phyloP scores from a whole-genome alignment of 2,113 vertebrate genomes.

The Edolisoma coerulescens region DNA sequence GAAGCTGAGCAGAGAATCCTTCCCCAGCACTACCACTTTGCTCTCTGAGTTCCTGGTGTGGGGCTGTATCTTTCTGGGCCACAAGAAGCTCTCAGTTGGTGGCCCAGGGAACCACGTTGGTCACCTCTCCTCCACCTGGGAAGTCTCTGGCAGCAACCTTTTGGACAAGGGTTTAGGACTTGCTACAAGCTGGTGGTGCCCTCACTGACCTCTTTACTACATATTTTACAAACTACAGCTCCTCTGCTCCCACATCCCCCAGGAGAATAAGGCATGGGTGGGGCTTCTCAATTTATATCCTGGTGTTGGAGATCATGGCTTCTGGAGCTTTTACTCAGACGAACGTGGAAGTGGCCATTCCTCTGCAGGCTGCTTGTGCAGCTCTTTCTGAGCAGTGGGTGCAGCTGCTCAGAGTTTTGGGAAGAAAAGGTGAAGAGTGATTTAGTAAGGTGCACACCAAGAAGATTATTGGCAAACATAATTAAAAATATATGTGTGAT shows the following conservation, averaged over 20 bases:
- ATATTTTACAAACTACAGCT: background rate
- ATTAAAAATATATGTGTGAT: conserved; percentile 62
- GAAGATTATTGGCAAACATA: conserved; percentile 38
- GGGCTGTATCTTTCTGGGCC: background rate
- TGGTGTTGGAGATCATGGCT: background rate
- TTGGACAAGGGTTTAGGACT: background rate
- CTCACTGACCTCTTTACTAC: fast-evolving
- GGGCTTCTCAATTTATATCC: background rate
- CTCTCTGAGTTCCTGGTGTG: background rate
- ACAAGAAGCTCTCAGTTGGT: background rate
- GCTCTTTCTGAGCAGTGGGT: background rate
- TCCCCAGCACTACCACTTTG: background rate
- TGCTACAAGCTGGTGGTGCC: background rate
- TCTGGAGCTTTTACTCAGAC: background rate
- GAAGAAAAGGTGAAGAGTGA: background rate
- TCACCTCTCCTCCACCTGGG: background rate
- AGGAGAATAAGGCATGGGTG: background rate
- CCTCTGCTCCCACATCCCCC: background rate
- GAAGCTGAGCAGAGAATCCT: background rate
- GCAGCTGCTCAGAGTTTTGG: background rate
- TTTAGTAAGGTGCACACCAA: background rate
- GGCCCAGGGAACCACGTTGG: background rate
- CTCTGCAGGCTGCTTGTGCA: background rate
- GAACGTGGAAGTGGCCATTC: background rate
- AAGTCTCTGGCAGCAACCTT: background rate